Evolutionary conservation across 1,140 invertebrate species (phyloP), one percentile per base, ranked within the genome.

Genomic region (Neodiprion pinetum): DNA sequence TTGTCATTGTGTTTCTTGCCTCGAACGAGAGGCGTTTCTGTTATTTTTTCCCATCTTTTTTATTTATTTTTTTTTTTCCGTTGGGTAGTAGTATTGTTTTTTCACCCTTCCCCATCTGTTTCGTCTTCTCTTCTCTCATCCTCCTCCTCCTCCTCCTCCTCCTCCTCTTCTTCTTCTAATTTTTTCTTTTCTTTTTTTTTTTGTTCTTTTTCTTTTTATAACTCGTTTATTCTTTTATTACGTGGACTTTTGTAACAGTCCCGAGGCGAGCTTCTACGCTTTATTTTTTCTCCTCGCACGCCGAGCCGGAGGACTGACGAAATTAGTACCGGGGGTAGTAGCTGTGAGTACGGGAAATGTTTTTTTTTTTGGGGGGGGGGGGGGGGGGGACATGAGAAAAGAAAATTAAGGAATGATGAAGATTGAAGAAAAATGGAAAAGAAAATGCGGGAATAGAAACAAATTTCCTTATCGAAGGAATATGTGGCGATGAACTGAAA

Each of bases 151-250:
- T 17, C 17, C 17, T 17, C 17, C 17, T 17, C 17, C 17, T 40
- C 28, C 28, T 40, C 28, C 2, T 40, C 28, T 40, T 40, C 5
- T 40, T 40, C 28, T 1, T 40, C 5, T 40, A 40, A 40, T 40
- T 17, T 17, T 61, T 61, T 14, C 9, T 61, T 61, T 61, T 61
- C 0, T 5, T 8, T 61, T 61, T 61, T 4, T 8, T 61, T 40
- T 40, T 40, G 5, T 40, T 40, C 5, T 5, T 2, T 61, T 61
- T 17, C 9, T 61, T 61, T 61, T 61, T 61, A 7, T 61, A 61
- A 61, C 53, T 61, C 53, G 53, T 61, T 61, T 61, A 61, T 61
- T 61, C 53, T 61, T 61, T 61, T 61, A 61, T 61, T 61, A 61
- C 53, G 53, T 9, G 53, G 53, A 61, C 28, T 40, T 40, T 40